Evolutionary conservation across 2,797 vertebrate species (phyloP), one percentile per base, ranked within the genome.

Genomic region (Pogonophryne albipinna): DNA sequence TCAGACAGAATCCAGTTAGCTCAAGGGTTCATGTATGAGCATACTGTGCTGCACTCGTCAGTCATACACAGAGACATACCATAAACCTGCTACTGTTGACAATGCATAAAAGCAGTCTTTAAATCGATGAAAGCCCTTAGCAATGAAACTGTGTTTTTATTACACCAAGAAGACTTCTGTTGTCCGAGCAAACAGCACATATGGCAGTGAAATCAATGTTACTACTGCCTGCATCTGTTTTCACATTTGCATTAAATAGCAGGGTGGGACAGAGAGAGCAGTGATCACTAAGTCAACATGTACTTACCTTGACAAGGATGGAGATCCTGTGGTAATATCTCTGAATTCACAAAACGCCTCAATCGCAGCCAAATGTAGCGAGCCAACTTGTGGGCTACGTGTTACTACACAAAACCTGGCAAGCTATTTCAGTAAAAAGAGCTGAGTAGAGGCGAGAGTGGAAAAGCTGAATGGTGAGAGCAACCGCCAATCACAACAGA

Each of bases 171-270:
- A n/a, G 68, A 74, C 52, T 70, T 65, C 17, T 52, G 74, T 42
- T 80, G 77, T 81, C 49, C 52, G 31, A 71, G 76, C 63, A 82
- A 87, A 79, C 66, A 76, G 66, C 63, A 59, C 63, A 73, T 66
- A 83, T 61, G 79, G 68, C 68, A 19, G 58, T 4, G 56, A 79
- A 84, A 86, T 92, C 82, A 69, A 87, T 71, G 79, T 49, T 20
- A 51, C 75, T 72, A 71, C 50, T 10, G 0, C 41, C 34, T 52
- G 45, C 58, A 44, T 79, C 49, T 6, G 47, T 69, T 87, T 83
- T 71, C 47, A 70, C 42, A 45, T 76, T 66, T 78, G 23, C 12
- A 69, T 56, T 76, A 46, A 53, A 78, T 31, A 50, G n/a, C 10
- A 55, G 38, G 16, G 19, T 17, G 63, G 44, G n/a, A 15, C 6